phyloP scores from a whole-genome alignment of 2,113 vertebrate genomes.

The Martes martes region DNA sequence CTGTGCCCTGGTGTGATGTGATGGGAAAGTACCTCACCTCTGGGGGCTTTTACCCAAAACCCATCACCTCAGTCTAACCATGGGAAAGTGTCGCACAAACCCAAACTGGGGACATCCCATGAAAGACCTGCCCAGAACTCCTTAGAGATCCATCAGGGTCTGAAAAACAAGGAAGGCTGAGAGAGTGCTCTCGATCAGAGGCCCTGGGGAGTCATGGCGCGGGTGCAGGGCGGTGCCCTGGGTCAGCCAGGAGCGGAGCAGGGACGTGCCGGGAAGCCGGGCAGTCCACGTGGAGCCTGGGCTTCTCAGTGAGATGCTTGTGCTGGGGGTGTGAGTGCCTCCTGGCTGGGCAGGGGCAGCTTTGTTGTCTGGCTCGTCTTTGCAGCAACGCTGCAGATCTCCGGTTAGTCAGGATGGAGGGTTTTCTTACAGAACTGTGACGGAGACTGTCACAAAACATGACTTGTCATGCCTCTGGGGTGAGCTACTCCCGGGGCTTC shows the following conservation, averaged over 20 bases:
- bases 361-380: fast-evolving
- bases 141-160: background rate
- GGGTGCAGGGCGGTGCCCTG: background rate
- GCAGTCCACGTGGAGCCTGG: fast-evolving
- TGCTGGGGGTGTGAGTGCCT: background rate
- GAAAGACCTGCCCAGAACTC: background rate
- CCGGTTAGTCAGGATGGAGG: background rate
- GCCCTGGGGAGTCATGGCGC: fast-evolving
- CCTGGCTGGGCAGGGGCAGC: background rate
- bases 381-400: background rate
- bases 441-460: background rate
- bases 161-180: background rate
- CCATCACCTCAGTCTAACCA: background rate
- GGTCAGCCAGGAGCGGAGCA: fast-evolving
- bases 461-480: too few species aligned
- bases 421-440: background rate
- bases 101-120: background rate
- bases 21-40: fast-evolving
- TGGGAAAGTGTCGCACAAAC: fast-evolving
- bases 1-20: fast-evolving
- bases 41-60: background rate
- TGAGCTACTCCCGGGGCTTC: too few species aligned
- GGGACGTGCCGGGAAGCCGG: fast-evolving
- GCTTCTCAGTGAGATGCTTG: background rate
- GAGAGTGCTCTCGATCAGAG: background rate